Conservation (phyloP, 2,888 invertebrate species). For the Conops quadrifasciatus region DNA sequence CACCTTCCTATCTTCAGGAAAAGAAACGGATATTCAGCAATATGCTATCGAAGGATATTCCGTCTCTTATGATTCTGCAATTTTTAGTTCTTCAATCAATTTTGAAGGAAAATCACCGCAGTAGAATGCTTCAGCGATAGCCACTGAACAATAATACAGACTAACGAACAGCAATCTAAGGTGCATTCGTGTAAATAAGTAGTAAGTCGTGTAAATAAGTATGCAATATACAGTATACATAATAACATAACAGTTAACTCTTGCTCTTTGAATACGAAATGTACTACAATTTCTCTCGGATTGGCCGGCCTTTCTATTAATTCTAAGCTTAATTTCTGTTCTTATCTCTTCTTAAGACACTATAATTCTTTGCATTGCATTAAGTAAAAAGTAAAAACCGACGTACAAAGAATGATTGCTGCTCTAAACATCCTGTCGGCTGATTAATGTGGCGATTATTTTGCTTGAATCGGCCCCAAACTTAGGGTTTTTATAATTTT, state of each 20-base stretch:
- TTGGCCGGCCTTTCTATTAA: neutral
- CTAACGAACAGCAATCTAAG: no score
- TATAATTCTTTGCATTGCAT: no score
- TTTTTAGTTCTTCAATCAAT: no score
- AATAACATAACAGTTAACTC: neutral
- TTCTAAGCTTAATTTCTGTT: neutral
- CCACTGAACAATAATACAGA: neutral
- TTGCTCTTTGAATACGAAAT: no score
- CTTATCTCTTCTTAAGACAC: neutral
- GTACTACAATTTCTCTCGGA: no score
- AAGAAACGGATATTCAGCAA: neutral
- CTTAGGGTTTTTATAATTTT: no score
- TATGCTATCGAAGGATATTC: neutral
- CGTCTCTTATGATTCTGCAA: neutral
- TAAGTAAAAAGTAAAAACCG: no score
- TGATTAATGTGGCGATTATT: no score
- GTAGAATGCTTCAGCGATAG: neutral
- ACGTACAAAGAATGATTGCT: no score
- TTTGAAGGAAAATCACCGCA: neutral
- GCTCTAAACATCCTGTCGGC: no score
- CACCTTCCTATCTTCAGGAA: neutral
- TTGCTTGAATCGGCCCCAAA: no score
- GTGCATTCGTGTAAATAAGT: constrained; percentile 2
- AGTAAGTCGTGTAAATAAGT: neutral
- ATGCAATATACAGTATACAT: neutral